Percentiles rank a stretch among this genome's conserved stretches.
Conservation (phyloP, 2,888 invertebrate species). For the Gortyna flavago region DNA sequence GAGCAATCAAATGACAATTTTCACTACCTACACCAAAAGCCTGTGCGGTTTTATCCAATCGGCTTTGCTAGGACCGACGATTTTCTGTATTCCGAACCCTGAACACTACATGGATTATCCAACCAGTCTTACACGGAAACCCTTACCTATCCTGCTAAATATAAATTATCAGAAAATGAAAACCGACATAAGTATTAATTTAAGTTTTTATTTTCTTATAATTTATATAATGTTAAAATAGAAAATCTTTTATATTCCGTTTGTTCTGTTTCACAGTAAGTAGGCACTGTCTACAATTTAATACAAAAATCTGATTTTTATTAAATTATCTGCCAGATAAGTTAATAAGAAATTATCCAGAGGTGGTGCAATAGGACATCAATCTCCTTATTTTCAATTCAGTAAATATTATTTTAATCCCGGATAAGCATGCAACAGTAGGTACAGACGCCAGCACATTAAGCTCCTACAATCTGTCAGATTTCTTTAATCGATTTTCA, state of each 20-base stretch:
- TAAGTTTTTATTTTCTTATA: no score
- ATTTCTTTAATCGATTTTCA: no score
- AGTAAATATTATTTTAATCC: not conserved
- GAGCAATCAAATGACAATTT: not conserved
- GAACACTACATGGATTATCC: not conserved
- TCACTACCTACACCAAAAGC: not conserved
- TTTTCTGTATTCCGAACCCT: not conserved
- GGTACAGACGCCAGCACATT: no score
- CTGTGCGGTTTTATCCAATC: conserved; percentile 1
- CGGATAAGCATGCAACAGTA: not conserved
- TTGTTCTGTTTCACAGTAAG: no score
- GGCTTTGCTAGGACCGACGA: not conserved
- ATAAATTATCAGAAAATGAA: no score
- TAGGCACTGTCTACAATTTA: no score
- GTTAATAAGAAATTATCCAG: not conserved
- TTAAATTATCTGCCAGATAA: not conserved
- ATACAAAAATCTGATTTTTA: not conserved
- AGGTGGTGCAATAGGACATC: not conserved
- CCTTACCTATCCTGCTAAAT: no score
- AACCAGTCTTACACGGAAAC: not conserved
- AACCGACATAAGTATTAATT: no score
- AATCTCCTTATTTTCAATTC: not conserved
- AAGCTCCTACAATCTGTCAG: no score
- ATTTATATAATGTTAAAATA: not conserved
- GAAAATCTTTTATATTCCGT: no score